Percentiles rank a stretch among this genome's conserved stretches.
These are phyloP conservation scores for Achlya flavicornis DNA, from an alignment of 2,888 invertebrate genomes.

Conservation along the genomic window DNA sequence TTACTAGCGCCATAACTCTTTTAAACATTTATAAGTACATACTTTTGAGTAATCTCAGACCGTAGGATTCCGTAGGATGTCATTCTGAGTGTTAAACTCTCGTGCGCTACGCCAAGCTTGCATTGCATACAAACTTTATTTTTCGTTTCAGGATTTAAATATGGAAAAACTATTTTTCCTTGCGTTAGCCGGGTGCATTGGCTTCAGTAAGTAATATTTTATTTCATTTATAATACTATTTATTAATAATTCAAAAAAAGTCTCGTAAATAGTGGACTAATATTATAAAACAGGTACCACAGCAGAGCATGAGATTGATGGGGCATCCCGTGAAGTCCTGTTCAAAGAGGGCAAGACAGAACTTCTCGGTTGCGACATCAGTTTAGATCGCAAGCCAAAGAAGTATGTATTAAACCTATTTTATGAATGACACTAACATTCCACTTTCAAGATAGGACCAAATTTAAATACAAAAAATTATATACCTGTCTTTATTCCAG, in stretches of 20 bases:
- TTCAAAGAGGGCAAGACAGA: conserved; percentile 50
- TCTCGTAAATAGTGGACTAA: too few relatives aligned
- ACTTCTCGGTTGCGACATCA: conserved; percentile 52
- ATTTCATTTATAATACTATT: not conserved
- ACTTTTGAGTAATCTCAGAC: too few relatives aligned
- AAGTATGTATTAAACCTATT: conserved; percentile 44
- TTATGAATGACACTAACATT: not conserved
- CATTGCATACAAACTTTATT: conserved; percentile 20
- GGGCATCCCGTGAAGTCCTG: conserved; percentile 48
- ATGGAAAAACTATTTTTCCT: not conserved
- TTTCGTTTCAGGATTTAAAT: not conserved
- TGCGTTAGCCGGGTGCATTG: not conserved
- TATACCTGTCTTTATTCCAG: conserved; percentile 33
- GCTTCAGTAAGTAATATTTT: conserved; percentile 39
- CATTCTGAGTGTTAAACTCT: too few relatives aligned
- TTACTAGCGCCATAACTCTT: too few relatives aligned
- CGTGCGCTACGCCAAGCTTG: too few relatives aligned
- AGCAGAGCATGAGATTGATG: conserved; percentile 49
- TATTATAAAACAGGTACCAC: conserved; percentile 28
- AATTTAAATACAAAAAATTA: too few relatives aligned
- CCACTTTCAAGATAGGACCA: too few relatives aligned
- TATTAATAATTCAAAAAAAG: too few relatives aligned
- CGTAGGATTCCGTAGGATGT: too few relatives aligned
- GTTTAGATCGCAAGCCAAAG: conserved; percentile 40
- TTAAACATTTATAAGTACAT: too few relatives aligned